Base-by-base conservation (phyloP, 2,113 vertebrate genomes). In the Brachionichthys hirsutus region DNA sequence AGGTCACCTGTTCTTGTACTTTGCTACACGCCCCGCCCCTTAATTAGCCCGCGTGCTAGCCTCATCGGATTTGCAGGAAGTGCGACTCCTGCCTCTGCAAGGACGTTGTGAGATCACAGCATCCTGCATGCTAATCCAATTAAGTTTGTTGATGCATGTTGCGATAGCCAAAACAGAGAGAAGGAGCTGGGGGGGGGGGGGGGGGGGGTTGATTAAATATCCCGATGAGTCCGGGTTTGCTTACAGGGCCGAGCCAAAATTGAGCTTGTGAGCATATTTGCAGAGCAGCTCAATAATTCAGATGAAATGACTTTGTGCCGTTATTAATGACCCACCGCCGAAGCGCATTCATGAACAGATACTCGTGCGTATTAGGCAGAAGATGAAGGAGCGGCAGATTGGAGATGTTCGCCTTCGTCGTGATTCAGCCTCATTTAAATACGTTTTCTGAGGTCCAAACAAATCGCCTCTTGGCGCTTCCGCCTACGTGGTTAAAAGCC, bases 261-360 rank as follows among this genome's bases (percentile, higher is more conserved):
- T 7, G 57, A 77, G 45, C 54, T 86, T 59, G 73, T 82, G 78
- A 88, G 86, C 81, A 60, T 79, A 86, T 90, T 89, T 76, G 83
- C 75, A 75, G 68, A 45, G 62, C 63, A 47, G 76, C 75, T 86
- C 78, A 82, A 90, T 91, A 88, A 89, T 85, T 90, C 83, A 82
- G 68, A 85, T 74, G 72, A 82, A 88, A 87, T 88, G 78, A 80
- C 78, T 85, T 83, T 80, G 72, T 75, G 58, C 62, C 68, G 73
- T 86, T 89, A 90, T 90, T 89, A 92, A 90, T 84, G 85, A 71
- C 75, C 77, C 75, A 60, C 55, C 75, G n/a, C 75, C 64, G 40
- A 40, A 63, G 79, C 75, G 66, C 82, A 79, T 89, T 87, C 82
- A 85, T 83, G 70, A 84, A 83, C 67, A 60, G 52, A 81, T 62